phyloP scores from a whole-genome alignment of 2,888 invertebrate species.

The Odontocolon sp. region DNA sequence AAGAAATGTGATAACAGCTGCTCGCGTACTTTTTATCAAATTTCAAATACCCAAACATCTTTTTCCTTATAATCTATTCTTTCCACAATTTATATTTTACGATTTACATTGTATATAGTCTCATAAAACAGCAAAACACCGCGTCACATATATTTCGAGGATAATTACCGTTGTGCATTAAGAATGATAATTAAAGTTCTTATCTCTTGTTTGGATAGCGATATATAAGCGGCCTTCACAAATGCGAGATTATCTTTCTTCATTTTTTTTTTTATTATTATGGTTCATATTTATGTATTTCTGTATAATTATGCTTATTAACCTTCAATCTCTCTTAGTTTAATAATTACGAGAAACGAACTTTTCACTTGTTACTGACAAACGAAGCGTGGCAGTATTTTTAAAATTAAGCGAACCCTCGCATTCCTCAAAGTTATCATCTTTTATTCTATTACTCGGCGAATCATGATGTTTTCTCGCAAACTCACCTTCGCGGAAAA shows the following conservation, averaged over 20 bases:
- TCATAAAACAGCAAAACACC: no score
- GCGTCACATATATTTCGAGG: slow-evolving; percentile 20
- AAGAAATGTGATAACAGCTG: no score
- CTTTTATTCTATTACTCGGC: slow-evolving; percentile 19
- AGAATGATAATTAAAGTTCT: slow-evolving; percentile 46
- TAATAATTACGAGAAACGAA: neutral
- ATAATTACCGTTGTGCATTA: slow-evolving; percentile 48
- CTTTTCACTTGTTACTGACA: neutral
- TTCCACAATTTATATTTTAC: no score
- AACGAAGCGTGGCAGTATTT: neutral
- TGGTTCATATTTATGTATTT: neutral
- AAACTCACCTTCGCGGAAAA: slow-evolving; percentile 31
- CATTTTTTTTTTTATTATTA: neutral
- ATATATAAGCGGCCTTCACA: slow-evolving; percentile 1
- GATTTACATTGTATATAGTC: no score
- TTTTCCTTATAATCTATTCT: neutral
- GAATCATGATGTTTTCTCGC: neutral
- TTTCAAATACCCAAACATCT: neutral
- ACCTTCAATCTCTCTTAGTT: neutral
- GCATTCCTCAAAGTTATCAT: neutral
- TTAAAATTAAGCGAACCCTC: neutral
- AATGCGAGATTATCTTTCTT: neutral
- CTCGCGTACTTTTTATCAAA: neutral
- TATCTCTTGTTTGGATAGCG: slow-evolving; percentile 44
- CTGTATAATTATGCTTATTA: neutral